Evolutionary conservation across 2,888 invertebrate species (phyloP), one percentile per base, ranked within the genome.

Genomic region (Galerucella pusilla): DNA sequence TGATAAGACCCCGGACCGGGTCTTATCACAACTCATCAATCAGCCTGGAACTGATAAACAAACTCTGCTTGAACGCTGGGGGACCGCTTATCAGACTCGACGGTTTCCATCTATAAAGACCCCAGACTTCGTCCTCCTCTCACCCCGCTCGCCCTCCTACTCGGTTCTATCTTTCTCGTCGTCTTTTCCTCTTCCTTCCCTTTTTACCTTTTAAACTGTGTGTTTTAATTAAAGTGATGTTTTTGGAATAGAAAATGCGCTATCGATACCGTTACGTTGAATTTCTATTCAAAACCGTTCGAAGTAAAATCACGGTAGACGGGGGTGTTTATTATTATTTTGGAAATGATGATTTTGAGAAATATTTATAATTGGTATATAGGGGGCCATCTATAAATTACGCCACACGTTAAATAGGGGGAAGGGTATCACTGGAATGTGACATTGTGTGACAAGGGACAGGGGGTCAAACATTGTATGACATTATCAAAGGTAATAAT

Each of bases 31-130:
- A 85, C 87, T 87, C 87, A 87, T 87, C 87, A 87, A 87, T 87
- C 87, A 87, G 87, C 85, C 86, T 84, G 85, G 84, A 79, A 86
- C 86, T 87, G 86, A 87, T 87, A 87, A 86, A 87, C 86, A 87
- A 87, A 87, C 86, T 87, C 85, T 83, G 86, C 85, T 85, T 85
- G 85, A 86, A 85, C 85, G 85, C 84, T 84, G 85, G 84, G 85
- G 86, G 86, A 85, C 85, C 84, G 85, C 88, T 89, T 89, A 89
- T 89, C 89, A 88, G 88, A 85, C 86, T 88, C 88, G 89, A 89
- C 89, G 89, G 89, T 89, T 89, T 89, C 89, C 86, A 86, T 86
- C 86, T 86, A 86, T 86, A 86, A 86, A 86, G 86, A 85, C 85
- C 85, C 82, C 81, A 80, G 78, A 78, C 78, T 78, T 74, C 75